Evolutionary conservation across 2,888 invertebrate species (phyloP), one percentile per base, ranked within the genome.

Genomic region (Unio pictorum): DNA sequence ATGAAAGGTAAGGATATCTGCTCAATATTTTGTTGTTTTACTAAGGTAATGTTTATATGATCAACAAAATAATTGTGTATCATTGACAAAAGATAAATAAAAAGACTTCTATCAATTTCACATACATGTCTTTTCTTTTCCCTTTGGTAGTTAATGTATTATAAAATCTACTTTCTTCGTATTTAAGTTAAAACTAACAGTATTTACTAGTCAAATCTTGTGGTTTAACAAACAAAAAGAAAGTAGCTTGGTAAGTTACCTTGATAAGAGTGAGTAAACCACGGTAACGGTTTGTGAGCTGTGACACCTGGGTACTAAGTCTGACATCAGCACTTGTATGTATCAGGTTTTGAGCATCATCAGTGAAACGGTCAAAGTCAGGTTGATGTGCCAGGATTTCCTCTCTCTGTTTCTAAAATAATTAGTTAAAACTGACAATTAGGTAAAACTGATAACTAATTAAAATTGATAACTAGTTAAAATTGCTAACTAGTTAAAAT

Each of bases 271-370:
- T 94, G 67, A 95, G 94, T 57, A 98, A 92, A 82, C 95, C 95
- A 88, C 97, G 96, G 87, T 98, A 98, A 90, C 96, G 96, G 4
- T 95, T 93, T 17, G 95, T 95, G n/a, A 97, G 90, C 90, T 98
- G 97, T 0, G 96, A 95, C 63, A 96, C 94, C 87, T 95, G 95
- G 1, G 95, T 94, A 67, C 83, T 83, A 20, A 90, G 84, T 63
- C 96, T 93, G 5, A 94, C 93, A 67, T 95, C 95, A 0, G 95
- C 95, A 87, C 95, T 96, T 20, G 94, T 92, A 87, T 96, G 95
- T 17, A 96, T 92, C 68, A 98, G 91, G 56, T 93, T 93, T 87
- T 97, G 96, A 20, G 96, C 95, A 84, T 94, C 94, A 89, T 98
- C 97, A n/a, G 96, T 94, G 87, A 97, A 97, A 92, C 89, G 71